A percentile compares a stretch with the other conserved stretches of the same genome.
These are phyloP conservation scores for Macrotis lagotis DNA, from an alignment of 2,113 vertebrate species.

Conservation along the genomic window DNA sequence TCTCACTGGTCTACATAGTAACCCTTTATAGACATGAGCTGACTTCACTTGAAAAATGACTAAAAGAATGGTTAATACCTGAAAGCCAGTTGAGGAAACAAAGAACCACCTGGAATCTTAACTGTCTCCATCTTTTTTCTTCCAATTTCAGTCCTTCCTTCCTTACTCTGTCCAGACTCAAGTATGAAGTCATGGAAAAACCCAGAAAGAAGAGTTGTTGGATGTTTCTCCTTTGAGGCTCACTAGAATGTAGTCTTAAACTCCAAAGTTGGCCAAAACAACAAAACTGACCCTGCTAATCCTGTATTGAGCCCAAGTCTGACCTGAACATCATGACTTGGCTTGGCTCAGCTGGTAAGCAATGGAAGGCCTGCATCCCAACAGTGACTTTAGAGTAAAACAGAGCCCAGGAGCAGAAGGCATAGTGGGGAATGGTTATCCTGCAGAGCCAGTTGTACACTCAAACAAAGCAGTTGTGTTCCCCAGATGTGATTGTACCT, in stretches of 20 bases:
- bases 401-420: background rate
- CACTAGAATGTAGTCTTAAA: background rate
- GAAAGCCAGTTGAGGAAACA: background rate
- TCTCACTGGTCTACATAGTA: background rate
- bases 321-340: background rate
- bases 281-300: background rate
- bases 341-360: background rate
- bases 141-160: background rate
- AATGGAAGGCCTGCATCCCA: background rate
- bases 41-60: background rate
- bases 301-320: background rate
- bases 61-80: background rate
- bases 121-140: background rate
- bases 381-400: background rate
- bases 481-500: background rate
- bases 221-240: background rate
- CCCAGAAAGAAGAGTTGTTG: background rate
- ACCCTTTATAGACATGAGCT: background rate
- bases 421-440: background rate
- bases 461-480: background rate
- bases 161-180: background rate
- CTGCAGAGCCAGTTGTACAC: background rate
- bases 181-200: background rate
- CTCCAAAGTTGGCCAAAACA: background rate
- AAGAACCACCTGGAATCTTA: background rate